A percentile compares a stretch with the other conserved stretches of the same genome.
phyloP scores from a whole-genome alignment of 2,888 invertebrate species.

The Plebejus anna region DNA sequence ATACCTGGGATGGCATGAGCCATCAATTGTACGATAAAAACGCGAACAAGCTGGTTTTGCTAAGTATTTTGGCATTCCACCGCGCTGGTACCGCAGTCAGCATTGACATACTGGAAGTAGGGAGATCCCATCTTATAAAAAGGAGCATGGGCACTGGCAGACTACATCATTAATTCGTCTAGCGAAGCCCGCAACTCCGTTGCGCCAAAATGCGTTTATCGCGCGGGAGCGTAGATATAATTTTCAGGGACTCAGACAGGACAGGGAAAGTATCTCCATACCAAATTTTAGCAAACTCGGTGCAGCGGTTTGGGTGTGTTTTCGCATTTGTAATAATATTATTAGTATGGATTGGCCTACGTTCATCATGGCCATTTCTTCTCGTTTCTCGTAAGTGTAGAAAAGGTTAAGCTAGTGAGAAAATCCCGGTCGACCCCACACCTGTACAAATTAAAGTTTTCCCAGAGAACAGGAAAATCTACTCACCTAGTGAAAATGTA shows the following conservation, averaged over 20 bases:
- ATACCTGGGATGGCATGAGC: background rate
- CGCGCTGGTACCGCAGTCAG: background rate
- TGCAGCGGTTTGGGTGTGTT: too few species aligned
- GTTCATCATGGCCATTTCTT: background rate
- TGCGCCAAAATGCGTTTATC: too few species aligned
- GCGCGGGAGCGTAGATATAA: too few species aligned
- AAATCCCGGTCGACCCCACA: background rate
- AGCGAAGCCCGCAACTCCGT: too few species aligned
- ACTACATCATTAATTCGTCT: too few species aligned
- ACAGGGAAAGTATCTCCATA: too few species aligned
- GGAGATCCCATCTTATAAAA: background rate
- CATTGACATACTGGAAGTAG: background rate
- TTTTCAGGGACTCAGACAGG: too few species aligned
- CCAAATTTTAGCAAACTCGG: too few species aligned
- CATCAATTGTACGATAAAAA: slow-evolving; percentile 7
- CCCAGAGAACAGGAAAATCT: background rate
- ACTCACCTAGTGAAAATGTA: background rate
- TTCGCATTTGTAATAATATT: too few species aligned
- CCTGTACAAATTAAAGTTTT: slow-evolving; percentile 5
- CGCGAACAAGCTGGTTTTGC: slow-evolving; percentile 2
- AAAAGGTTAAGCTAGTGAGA: slow-evolving; percentile 3
- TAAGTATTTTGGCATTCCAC: slow-evolving; percentile 11
- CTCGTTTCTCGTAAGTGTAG: background rate
- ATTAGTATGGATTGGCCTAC: too few species aligned
- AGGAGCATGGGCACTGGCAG: too few species aligned